Evolutionary conservation across 1,140 invertebrate genomes (phyloP), one percentile per base, ranked within the genome.

Genomic region (Sycobia sp.): DNA sequence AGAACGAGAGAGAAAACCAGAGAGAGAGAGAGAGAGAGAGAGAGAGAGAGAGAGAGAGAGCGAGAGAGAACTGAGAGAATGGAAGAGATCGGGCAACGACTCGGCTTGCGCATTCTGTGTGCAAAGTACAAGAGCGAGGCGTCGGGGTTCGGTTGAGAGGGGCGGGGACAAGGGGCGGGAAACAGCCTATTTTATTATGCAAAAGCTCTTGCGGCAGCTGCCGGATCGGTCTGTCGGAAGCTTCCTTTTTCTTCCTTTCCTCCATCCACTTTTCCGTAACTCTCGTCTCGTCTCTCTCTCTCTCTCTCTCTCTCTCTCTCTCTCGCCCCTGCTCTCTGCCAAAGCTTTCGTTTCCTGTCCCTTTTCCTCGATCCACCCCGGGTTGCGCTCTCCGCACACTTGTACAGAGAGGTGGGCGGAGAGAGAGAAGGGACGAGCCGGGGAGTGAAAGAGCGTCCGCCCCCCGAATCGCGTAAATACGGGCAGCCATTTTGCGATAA

Each of bases 401-500:
- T 9, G 27, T 2, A 13, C 7, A 34, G 20, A n/a, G n/a, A 50
- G 16, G 14, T 18, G 9, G 14, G 14, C 13, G 25, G n/a, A 41
- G 4, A 58, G 34, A 29, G 25, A 22, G 36, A 50, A 50, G 32
- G 44, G 18, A 36, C 65, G 56, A 64, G 66, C 29, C 11, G 62
- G 67, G 63, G 68, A 68, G 71, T 32, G 69, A 75, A 79, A 81
- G 80, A 79, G 76, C 75, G 72, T 77, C 74, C 77, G 76, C 78
- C 76, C 75, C 38, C 72, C 71, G 77, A 80, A 79, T 62, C 34
- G 73, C 78, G 76, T 81, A 80, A 81, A 82, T 79, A 80, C 79
- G 70, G 78, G 78, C 78, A 78, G 77, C 79, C 80, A 81, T 82
- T 82, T 82, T 81, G 79, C 75, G 78, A 80, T 80, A 78, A 80